Evolutionary conservation across 2,113 vertebrate species (phyloP).

Genomic region (Zosterops hypoxanthus): DNA sequence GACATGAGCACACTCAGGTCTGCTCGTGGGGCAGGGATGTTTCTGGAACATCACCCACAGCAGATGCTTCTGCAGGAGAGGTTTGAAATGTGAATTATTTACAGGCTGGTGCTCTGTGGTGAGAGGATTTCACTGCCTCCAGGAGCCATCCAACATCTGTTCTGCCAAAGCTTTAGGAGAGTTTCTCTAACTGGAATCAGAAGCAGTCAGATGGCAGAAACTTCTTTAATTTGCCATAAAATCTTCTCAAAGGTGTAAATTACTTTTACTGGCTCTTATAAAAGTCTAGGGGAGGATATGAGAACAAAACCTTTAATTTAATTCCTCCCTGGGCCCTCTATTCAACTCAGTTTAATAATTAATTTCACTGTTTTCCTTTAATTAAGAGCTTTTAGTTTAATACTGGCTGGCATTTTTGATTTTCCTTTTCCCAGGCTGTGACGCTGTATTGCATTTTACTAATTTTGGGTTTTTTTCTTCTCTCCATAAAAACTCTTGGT

Average conservation of each 20-base stretch:
- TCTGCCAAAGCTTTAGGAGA: neutral
- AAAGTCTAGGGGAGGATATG: neutral
- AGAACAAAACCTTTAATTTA: neutral
- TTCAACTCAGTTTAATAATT: neutral
- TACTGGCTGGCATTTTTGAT: neutral
- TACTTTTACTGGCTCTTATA: neutral
- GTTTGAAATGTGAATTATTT: neutral
- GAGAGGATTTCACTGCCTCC: neutral
- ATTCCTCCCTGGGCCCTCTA: neutral
- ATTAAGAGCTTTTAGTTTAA: neutral
- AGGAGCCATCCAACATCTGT: neutral
- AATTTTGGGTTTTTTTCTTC: too few species aligned
- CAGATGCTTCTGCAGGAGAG: neutral
- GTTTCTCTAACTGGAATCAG: neutral
- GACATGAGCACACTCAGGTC: neutral
- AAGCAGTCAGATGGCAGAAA: neutral
- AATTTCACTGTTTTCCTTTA: neutral
- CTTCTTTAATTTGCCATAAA: neutral
- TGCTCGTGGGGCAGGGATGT: fast-evolving
- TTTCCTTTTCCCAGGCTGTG: neutral
- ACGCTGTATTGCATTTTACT: neutral
- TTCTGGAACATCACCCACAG: neutral
- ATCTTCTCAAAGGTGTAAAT: neutral
- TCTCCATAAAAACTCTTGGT: neutral
- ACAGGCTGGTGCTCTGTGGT: neutral